Evolutionary conservation across 1,140 invertebrate genomes (phyloP), one percentile per base, ranked within the genome.

Genomic region (Bilobella aurantiaca): DNA sequence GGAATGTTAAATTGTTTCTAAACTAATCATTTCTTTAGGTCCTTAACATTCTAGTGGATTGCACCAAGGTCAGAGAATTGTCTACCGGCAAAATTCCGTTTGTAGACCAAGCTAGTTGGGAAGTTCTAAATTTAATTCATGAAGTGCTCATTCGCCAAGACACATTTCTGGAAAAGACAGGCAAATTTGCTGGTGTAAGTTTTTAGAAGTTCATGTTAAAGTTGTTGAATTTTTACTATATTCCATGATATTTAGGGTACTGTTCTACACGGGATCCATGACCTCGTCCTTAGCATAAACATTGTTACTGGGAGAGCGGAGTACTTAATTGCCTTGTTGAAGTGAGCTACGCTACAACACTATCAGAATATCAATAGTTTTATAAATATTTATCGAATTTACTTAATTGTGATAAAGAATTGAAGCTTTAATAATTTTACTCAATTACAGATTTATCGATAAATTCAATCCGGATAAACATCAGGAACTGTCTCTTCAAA

Each of bases 391-490:
- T n/a, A n/a, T n/a, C n/a, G n/a, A n/a, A n/a, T n/a, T n/a, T n/a
- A n/a, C n/a, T n/a, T n/a, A n/a, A n/a, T n/a, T n/a, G n/a, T n/a
- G n/a, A n/a, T n/a, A n/a, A n/a, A 57, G 0, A 53, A 42, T 1
- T 25, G 3, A 3, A 62, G 2, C 28, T 56, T 18, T 56, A 14
- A 37, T n/a, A n/a, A n/a, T 34, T 61, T 56, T 66, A 53, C 29
- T 65, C 14, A n/a, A n/a, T 3, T 63, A 58, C 42, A 70, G 69
- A 28, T 72, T 68, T 25, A 64, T 69, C n/a, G 68, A 73, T 29
- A 49, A 23, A 3, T 25, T 73, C 25, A 53, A 64, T 57, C 63
- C 66, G 27, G 60, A 57, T 2, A 31, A 28, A 3, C 68, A 70
- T 42, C 60, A 58, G 14, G n/a, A 57, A 23, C 8, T 64, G 5